Base-by-base conservation (phyloP, 2,113 vertebrate genomes). In the Nesogale talazaci region DNA sequence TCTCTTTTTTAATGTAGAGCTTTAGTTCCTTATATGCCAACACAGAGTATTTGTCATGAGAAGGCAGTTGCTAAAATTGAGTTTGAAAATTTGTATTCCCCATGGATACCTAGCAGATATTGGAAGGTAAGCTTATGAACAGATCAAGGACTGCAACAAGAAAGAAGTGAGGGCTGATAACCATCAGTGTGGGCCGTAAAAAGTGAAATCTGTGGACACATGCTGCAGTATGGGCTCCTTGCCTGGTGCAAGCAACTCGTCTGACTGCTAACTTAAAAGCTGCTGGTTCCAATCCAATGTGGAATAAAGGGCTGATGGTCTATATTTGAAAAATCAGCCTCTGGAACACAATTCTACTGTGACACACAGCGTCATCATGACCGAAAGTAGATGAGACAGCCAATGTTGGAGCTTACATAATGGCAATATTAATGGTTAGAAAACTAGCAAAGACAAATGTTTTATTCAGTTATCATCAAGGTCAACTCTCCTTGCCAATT, bases 381-480 rank as follows among this genome's bases (percentile, higher is more conserved):
- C 15, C 11, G 25, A 29, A 31, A 9, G 63, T 2, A 27, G 25
- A 67, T 27, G 7, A 31, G 25, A 67, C 27, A 67, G 63, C 25
- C 29, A 31, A 25, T 63, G 22, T 2, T 63, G 61, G 22, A 20
- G 6, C 19, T 63, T 63, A 20, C 19, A 63, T 23, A 22, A 63
- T 23, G 25, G 12, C 63, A 29, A 77, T 38, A 80, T 29, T 29
- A 59, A 79, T 77, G 81, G 16, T 14, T 36, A 67, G 42, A 42
- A 87, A 84, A 83, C 42, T 46, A 46, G 10, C 40, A 63, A 52
- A 52, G 17, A 63, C 23, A 46, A 40, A 42, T 31, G 79, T 31
- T 83, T 90, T 87, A n/a, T 17, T 27, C 20, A 86, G 46, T 29
- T n/a, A 85, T 90, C 76, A 89, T 76, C 42, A 46, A 79, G 86